phyloP scores from a whole-genome alignment of 2,888 invertebrate genomes.

The Cryptocheilus praepositus region DNA sequence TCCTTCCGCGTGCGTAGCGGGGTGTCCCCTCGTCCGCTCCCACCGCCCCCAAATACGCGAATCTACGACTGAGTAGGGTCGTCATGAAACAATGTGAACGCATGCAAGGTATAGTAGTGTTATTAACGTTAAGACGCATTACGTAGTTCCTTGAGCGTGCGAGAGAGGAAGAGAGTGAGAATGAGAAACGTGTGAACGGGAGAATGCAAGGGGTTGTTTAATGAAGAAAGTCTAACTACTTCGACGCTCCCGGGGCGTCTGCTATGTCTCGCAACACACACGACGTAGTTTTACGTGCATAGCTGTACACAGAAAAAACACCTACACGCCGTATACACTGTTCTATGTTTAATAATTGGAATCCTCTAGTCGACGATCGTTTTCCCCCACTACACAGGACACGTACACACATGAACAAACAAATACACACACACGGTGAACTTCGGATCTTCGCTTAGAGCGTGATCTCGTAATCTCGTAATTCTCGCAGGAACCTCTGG shows the following conservation, averaged over 20 bases:
- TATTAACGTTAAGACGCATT: constrained; percentile 15
- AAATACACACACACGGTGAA: no score
- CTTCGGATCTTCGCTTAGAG: no score
- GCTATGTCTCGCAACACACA: no score
- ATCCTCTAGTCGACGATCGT: constrained; percentile 39
- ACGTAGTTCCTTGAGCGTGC: constrained; percentile 31
- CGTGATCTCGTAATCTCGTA: no score
- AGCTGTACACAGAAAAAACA: constrained; percentile 23
- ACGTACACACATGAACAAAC: no score
- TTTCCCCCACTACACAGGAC: no score
- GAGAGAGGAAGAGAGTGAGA: background rate
- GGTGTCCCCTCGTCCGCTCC: no score
- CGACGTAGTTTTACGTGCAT: no score
- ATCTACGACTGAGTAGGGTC: constrained; percentile 27
- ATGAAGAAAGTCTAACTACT: background rate
- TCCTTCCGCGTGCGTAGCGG: no score
- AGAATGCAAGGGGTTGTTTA: background rate
- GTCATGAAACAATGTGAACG: constrained; percentile 28
- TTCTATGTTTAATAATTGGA: constrained; percentile 21
- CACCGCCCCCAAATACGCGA: no score
- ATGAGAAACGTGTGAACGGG: background rate
- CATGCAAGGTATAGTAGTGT: constrained; percentile 35
- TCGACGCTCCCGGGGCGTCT: no score
- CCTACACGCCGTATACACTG: background rate
- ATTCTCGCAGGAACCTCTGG: no score